Evolutionary conservation across 2,113 vertebrate species (phyloP).

Genomic region (Callaeas wilsoni): DNA sequence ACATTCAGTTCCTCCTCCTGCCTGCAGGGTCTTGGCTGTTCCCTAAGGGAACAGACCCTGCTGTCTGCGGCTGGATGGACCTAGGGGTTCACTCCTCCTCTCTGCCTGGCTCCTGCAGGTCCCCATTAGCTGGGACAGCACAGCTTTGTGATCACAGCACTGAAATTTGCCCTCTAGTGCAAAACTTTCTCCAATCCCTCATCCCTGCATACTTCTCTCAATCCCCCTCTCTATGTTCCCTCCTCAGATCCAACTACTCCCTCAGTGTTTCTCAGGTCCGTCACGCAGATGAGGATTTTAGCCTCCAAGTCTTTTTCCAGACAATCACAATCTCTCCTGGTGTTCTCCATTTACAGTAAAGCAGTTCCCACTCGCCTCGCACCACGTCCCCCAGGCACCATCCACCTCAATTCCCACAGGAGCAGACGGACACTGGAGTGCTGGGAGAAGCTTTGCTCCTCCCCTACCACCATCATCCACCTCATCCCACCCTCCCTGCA

Average conservation of each 20-base stretch:
- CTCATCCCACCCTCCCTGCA: background rate
- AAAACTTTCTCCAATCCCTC: background rate
- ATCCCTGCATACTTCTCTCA: rapidly evolving
- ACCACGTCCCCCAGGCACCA: rapidly evolving
- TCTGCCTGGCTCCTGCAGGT: background rate
- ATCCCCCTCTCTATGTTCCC: background rate
- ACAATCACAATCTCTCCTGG: background rate
- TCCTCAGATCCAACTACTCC: background rate
- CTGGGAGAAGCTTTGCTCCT: background rate
- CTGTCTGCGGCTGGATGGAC: background rate
- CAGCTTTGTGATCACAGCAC: background rate
- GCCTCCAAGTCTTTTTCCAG: background rate
- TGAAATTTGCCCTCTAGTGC: background rate
- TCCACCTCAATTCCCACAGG: background rate
- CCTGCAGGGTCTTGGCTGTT: background rate
- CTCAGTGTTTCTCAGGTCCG: background rate
- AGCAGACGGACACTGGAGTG: background rate
- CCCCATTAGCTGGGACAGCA: background rate
- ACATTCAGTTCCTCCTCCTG: background rate
- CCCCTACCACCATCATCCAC: background rate
- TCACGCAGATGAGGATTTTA: background rate
- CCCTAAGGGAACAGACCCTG: rapidly evolving
- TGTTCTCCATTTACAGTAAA: background rate
- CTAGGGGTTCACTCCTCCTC: background rate
- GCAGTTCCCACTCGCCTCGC: background rate